phyloP scores from a whole-genome alignment of 2,797 vertebrate genomes.

The Siniperca undulata region DNA sequence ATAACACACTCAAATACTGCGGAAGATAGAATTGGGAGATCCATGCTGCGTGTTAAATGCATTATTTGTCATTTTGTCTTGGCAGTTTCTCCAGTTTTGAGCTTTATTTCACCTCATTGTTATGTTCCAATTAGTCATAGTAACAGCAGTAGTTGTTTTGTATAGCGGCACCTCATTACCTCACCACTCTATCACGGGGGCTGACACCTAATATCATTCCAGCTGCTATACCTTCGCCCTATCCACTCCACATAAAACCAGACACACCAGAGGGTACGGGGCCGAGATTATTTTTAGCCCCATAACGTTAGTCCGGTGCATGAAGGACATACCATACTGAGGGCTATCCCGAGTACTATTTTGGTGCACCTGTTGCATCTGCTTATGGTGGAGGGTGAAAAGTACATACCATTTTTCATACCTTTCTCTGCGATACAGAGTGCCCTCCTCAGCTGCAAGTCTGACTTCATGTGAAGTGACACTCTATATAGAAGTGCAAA shows the following conservation, averaged over 20 bases:
- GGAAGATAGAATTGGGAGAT: constrained; percentile 32
- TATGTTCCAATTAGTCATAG: constrained; percentile 11
- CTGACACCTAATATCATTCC: constrained; percentile 32
- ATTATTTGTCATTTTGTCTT: not conserved
- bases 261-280: too few relatives aligned
- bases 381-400: not conserved
- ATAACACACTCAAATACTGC: constrained; percentile 9
- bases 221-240: not conserved
- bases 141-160: constrained; percentile 23
- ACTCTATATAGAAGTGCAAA: constrained; percentile 29
- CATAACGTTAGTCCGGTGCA: not conserved
- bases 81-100: not conserved
- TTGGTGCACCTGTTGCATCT: constrained; percentile 31
- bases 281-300: too few relatives aligned
- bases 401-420: not conserved
- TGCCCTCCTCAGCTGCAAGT: not conserved
- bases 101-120: constrained; percentile 18
- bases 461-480: constrained; percentile 30
- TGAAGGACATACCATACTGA: constrained; percentile 1
- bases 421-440: not conserved
- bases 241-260: not conserved
- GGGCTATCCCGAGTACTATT: constrained; percentile 6
- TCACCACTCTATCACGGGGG: constrained; percentile 23
- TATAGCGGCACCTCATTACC: not conserved
- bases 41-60: constrained; percentile 3